Percentiles rank a stretch among this genome's conserved stretches.
phyloP scores from a whole-genome alignment of 2,888 invertebrate species.

The Drosophila meridionalis region DNA sequence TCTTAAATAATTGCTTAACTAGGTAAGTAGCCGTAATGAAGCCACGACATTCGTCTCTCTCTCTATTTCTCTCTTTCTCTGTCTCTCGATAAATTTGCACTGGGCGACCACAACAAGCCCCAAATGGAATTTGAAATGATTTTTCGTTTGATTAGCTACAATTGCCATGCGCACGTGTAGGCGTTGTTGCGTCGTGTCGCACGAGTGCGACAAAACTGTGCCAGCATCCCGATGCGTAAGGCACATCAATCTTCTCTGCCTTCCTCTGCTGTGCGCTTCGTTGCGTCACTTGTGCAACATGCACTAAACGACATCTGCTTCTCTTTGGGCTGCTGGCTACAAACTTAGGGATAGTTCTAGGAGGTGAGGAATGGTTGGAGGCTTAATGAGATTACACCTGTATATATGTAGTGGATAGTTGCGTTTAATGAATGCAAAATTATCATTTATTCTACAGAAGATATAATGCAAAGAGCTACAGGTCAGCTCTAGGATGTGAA shows the following conservation, averaged over 20 bases:
- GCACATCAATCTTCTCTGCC: constrained; percentile 40
- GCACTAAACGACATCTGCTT: constrained; percentile 13
- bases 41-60: background rate
- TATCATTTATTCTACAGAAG: background rate
- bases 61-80: background rate
- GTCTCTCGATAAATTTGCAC: constrained; percentile 17
- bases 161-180: constrained; percentile 31
- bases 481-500: no score
- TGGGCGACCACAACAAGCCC: constrained; percentile 23
- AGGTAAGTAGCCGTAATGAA: background rate
- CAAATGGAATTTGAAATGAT: constrained; percentile 57
- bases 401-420: background rate
- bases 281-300: constrained; percentile 41
- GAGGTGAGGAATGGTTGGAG: background rate
- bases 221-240: constrained; percentile 46
- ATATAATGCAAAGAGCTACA: no score
- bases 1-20: background rate
- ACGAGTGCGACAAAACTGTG: constrained; percentile 49
- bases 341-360: background rate
- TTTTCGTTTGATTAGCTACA: constrained; percentile 42
- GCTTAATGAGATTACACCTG: background rate
- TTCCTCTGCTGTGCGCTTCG: constrained; percentile 22
- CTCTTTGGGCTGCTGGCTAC: background rate
- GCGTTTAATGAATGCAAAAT: background rate
- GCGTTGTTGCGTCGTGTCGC: constrained; percentile 36